phyloP scores from a whole-genome alignment of 2,888 invertebrate species.

The Catotricha subobsoleta region DNA sequence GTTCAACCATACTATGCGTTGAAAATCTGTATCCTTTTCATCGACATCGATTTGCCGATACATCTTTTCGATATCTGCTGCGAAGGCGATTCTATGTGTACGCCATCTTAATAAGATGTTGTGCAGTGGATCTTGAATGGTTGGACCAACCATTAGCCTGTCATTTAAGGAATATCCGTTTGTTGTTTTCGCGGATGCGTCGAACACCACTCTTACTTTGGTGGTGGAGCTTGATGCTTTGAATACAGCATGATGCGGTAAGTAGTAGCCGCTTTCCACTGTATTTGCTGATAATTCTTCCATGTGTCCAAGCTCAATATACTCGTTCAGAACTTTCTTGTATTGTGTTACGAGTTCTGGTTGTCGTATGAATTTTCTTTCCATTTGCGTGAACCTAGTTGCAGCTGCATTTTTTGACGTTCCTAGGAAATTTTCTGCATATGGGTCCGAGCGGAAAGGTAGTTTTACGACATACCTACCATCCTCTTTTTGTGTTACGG shows the following conservation, averaged over 20 bases:
- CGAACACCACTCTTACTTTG: slow-evolving; percentile 9
- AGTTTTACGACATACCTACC: slow-evolving; percentile 1
- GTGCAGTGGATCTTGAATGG: slow-evolving; percentile 14
- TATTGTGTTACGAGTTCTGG: background rate
- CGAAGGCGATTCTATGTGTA: slow-evolving; percentile 12
- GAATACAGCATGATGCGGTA: slow-evolving; percentile 7
- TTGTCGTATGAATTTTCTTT: background rate
- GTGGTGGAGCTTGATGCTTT: slow-evolving; percentile 9
- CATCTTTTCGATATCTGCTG: slow-evolving; percentile 18
- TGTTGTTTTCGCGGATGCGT: slow-evolving; percentile 11
- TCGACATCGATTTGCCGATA: slow-evolving; percentile 15
- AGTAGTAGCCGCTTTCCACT: background rate
- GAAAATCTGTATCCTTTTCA: slow-evolving; percentile 12
- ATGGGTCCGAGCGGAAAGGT: background rate
- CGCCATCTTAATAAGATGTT: slow-evolving; percentile 11
- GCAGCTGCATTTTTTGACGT: background rate
- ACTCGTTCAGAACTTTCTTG: background rate
- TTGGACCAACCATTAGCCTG: slow-evolving; percentile 15
- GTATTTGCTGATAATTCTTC: background rate
- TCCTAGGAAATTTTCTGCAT: background rate
- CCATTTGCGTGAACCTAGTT: background rate
- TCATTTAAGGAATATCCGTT: slow-evolving; percentile 15
- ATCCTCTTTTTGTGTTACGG: background rate
- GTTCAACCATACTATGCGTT: slow-evolving; percentile 16
- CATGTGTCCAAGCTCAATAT: background rate